These are phyloP conservation scores for Boulengeromyrus knoepffleri DNA, from an alignment of 2,113 vertebrate species.

Conservation along the genomic window DNA sequence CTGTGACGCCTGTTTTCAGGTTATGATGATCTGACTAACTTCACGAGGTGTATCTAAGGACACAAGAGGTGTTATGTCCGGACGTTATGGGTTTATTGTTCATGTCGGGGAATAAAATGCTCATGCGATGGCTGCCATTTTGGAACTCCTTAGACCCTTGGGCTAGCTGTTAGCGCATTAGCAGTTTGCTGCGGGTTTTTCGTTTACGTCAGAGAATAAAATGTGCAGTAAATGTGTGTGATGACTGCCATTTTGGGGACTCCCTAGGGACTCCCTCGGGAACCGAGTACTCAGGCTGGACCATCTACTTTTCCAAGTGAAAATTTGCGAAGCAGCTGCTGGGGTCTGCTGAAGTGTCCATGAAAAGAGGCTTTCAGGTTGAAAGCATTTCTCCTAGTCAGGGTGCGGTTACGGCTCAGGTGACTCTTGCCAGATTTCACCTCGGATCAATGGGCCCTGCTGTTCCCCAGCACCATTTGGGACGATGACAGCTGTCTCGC, in stretches of 20 bases:
- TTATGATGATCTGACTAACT: neutral
- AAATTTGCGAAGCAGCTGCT: neutral
- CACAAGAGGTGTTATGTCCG: neutral
- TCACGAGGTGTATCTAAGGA: neutral
- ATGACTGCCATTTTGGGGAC: neutral
- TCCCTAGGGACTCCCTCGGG: neutral
- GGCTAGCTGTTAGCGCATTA: neutral
- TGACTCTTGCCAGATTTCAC: neutral
- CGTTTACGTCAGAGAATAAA: neutral
- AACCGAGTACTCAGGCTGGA: neutral
- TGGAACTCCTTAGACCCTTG: neutral
- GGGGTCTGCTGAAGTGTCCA: neutral
- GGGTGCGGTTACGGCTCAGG: neutral
- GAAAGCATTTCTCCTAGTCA: neutral
- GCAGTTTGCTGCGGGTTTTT: neutral
- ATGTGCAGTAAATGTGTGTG: neutral
- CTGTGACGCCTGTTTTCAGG: neutral
- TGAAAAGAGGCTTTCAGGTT: neutral
- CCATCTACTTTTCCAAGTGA: neutral
- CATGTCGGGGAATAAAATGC: neutral
- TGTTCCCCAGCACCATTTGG: neutral
- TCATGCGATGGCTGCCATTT: neutral
- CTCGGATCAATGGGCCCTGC: neutral
- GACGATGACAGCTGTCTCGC: neutral
- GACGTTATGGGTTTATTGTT: neutral